Percentiles rank a stretch among this genome's conserved stretches.
These are phyloP conservation scores for Leguminivora glycinivorella DNA, from an alignment of 1,140 invertebrate genomes.

Conservation along the genomic window DNA sequence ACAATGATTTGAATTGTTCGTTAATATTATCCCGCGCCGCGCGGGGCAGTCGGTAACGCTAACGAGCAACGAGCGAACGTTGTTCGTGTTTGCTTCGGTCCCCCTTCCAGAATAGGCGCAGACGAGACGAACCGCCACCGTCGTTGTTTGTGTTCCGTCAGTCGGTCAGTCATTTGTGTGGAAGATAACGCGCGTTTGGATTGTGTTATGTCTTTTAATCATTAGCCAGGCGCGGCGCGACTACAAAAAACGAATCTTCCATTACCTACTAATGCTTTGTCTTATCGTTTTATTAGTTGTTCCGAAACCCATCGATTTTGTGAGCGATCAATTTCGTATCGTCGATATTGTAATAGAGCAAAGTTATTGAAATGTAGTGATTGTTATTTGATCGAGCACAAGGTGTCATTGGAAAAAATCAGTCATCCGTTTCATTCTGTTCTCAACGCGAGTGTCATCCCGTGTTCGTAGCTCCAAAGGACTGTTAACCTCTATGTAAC, in stretches of 20 bases:
- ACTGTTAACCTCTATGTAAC: slow-evolving; percentile 29
- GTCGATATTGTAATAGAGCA: slow-evolving; percentile 49
- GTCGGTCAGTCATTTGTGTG: slow-evolving; percentile 38
- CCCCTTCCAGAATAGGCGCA: slow-evolving; percentile 24
- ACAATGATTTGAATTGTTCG: slow-evolving; percentile 3
- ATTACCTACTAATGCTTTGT: slow-evolving; percentile 47
- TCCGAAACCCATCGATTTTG: slow-evolving; percentile 53
- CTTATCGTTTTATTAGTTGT: slow-evolving; percentile 40
- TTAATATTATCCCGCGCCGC: background rate
- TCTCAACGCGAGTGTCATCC: slow-evolving; percentile 41
- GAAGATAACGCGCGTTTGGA: slow-evolving; percentile 41
- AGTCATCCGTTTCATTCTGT: slow-evolving; percentile 65
- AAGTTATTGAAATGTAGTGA: slow-evolving; percentile 42
- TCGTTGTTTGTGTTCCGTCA: slow-evolving; percentile 16
- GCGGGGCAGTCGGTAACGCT: background rate
- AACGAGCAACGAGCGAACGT: background rate
- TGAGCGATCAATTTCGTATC: slow-evolving; percentile 51
- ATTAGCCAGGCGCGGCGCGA: slow-evolving; percentile 36
- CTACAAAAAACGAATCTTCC: slow-evolving; percentile 41
- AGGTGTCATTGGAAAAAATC: slow-evolving; percentile 64
- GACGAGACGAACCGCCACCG: slow-evolving; percentile 9
- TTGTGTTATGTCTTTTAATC: slow-evolving; percentile 35
- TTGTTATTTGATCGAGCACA: slow-evolving; percentile 54
- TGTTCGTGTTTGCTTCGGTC: slow-evolving; percentile 5
- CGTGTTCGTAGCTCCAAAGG: slow-evolving; percentile 33